Evolutionary conservation across 2,888 invertebrate species (phyloP).

Genomic region (Eilema griseolum): DNA sequence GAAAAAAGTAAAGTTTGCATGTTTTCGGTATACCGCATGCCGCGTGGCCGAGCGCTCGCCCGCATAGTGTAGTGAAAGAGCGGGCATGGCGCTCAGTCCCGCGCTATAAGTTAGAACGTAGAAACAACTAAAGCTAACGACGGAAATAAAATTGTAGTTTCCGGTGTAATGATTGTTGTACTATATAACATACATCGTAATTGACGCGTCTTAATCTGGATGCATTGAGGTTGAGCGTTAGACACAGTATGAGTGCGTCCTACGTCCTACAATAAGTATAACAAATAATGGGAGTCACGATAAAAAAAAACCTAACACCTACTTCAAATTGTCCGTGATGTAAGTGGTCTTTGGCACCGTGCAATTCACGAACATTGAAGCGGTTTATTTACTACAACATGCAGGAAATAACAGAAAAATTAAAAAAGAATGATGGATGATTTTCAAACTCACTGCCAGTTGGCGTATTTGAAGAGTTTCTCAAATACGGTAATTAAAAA

Average conservation of each 20-base stretch:
- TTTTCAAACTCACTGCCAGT: not conserved
- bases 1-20: constrained; percentile 1
- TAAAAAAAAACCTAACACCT: no score
- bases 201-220: not conserved
- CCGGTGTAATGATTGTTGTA: not conserved
- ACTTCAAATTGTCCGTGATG: no score
- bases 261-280: no score
- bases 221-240: no score
- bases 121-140: not conserved
- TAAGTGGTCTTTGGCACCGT: not conserved
- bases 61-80: not conserved
- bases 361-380: not conserved
- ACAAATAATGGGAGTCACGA: no score
- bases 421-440: not conserved
- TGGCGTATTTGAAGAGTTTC: not conserved
- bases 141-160: not conserved
- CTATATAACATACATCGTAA: constrained; percentile 1
- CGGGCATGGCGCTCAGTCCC: constrained; percentile 7
- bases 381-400: not conserved
- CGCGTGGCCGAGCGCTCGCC: not conserved
- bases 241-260: no score
- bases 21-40: not conserved
- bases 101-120: not conserved
- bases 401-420: not conserved
- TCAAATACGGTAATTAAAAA: constrained; percentile 5